Evolutionary conservation across 1,140 invertebrate species (phyloP).

Genomic region (Branchinecta lindahli): DNA sequence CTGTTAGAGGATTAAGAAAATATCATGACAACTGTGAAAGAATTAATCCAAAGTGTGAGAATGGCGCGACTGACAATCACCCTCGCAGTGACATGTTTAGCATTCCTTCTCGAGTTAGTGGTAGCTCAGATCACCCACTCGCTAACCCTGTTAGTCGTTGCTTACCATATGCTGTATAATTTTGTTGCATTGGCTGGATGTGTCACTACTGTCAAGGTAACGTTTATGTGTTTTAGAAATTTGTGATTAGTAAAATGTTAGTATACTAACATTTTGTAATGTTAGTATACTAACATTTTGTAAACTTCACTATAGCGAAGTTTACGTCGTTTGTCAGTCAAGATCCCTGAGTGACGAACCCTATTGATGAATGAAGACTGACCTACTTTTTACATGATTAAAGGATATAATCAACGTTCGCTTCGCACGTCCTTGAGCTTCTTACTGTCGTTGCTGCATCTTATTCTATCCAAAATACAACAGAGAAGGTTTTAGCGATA

Average conservation of each 20-base stretch:
- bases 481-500: no score
- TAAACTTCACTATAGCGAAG: no score
- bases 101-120: conserved; percentile 53
- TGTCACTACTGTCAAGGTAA: conserved; percentile 54
- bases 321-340: no score
- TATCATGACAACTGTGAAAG: conserved; percentile 46
- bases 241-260: not conserved
- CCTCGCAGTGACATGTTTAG: conserved; percentile 47
- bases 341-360: no score
- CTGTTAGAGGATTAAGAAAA: no score
- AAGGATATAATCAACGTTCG: conserved; percentile 10
- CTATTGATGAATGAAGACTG: not conserved
- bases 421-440: not conserved
- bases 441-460: not conserved
- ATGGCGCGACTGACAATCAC: conserved; percentile 53
- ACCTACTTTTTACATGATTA: conserved; percentile 4
- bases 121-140: conserved; percentile 64
- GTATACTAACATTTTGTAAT: no score
- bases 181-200: conserved; percentile 52
- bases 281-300: no score
- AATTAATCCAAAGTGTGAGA: conserved; percentile 49
- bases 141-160: conserved; percentile 61
- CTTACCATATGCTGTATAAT: conserved; percentile 72
- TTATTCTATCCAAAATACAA: no score
- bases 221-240: conserved; percentile 22